Evolutionary conservation across 1,140 invertebrate genomes (phyloP).

Genomic region (Ruditapes philippinarum): DNA sequence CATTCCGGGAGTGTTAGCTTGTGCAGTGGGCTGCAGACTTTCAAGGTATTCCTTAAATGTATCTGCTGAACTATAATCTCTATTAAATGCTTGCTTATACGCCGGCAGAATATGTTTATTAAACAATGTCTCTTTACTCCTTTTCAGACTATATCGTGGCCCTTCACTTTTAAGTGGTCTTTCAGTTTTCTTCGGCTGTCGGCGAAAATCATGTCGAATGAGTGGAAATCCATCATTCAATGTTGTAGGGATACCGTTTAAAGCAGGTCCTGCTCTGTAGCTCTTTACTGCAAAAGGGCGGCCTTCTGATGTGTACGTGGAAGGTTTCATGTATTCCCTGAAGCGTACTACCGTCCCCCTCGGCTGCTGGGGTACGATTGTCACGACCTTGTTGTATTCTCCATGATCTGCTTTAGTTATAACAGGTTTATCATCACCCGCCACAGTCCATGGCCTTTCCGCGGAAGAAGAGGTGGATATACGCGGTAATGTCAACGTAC

Average conservation of each 20-base stretch:
- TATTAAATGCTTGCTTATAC: conserved; percentile 34
- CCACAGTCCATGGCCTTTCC: conserved; percentile 55
- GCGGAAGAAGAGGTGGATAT: neutral
- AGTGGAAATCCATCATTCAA: neutral
- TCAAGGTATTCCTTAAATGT: conserved; percentile 59
- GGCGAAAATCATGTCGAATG: conserved; percentile 35
- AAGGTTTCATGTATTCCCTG: conserved; percentile 53
- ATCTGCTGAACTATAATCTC: conserved; percentile 61
- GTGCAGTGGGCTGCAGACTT: conserved; percentile 41
- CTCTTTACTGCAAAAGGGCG: conserved; percentile 25
- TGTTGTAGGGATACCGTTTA: neutral
- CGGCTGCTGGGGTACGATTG: conserved; percentile 54
- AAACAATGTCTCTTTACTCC: conserved; percentile 33
- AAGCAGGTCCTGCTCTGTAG: neutral
- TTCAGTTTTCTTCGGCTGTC: conserved; percentile 22
- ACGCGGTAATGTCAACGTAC: conserved; percentile 42
- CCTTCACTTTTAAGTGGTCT: conserved; percentile 46
- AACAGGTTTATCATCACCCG: neutral
- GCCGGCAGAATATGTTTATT: conserved; percentile 9
- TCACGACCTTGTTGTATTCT: conserved; percentile 49
- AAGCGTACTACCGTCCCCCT: conserved; percentile 45
- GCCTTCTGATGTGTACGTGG: neutral
- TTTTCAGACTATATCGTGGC: conserved; percentile 19
- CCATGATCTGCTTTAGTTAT: conserved; percentile 10
- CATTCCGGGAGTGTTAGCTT: conserved; percentile 25